phyloP scores from a whole-genome alignment of 2,113 vertebrate species.

The Geothlypis trichas region DNA sequence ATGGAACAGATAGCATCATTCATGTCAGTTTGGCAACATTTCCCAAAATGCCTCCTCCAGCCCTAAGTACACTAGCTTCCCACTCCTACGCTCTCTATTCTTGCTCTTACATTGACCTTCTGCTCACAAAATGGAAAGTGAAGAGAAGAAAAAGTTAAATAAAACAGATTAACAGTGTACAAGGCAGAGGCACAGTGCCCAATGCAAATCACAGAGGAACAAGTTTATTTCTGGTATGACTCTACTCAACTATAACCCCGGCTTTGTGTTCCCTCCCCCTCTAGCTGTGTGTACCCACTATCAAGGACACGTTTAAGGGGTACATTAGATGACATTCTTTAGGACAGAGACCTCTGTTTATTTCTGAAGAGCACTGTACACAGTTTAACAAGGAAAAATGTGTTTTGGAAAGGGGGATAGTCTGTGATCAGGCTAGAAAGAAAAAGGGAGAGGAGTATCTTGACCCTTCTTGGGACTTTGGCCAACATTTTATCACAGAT shows the following conservation, averaged over 20 bases:
- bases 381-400: not conserved
- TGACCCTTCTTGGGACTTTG: not conserved
- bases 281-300: not conserved
- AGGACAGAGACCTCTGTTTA: not conserved
- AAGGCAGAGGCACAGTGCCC: conserved; percentile 47
- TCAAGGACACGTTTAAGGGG: not conserved
- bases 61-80: conserved; percentile 43
- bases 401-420: not conserved
- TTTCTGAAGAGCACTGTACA: not conserved
- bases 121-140: conserved; percentile 67
- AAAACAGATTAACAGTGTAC: conserved; percentile 48
- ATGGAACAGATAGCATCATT: conserved; percentile 51
- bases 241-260: not conserved
- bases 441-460: not conserved
- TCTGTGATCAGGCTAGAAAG: not conserved
- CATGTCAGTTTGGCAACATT: conserved; percentile 45
- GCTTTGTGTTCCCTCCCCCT: not conserved
- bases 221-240: conserved; percentile 28
- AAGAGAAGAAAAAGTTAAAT: conserved; percentile 49
- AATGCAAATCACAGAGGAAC: conserved; percentile 53
- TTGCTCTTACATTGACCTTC: conserved; percentile 58
- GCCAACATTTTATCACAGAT: not conserved
- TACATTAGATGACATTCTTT: not conserved
- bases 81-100: conserved; percentile 60
- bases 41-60: conserved; percentile 54